Base-by-base conservation (phyloP, 2,888 invertebrate species). In the Calephelis perditalis region DNA sequence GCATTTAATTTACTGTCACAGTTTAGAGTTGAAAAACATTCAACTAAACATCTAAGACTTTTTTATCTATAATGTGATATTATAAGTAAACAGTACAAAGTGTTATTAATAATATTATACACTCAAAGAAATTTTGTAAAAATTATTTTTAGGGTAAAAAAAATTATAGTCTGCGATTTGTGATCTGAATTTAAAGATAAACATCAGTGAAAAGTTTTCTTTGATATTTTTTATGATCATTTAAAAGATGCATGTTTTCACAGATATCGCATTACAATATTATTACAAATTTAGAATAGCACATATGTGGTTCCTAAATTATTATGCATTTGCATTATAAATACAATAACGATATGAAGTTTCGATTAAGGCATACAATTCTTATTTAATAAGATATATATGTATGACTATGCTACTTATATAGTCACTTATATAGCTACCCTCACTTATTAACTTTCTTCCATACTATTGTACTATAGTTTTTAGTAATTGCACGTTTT, bases 301-400 rank as follows among this genome's bases (percentile, higher is more conserved):
- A 10, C 26, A 52, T 52, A 52, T 26, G 49, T 52, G 49, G 65
- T 67, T 65, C 68, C 60, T 66, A 67, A 67, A 63, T 67, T 66
- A 59, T 63, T 64, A 67, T 56, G 61, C 70, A 75, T 73, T 84
- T 84, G 84, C 79, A 85, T 86, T 83, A 82, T 71, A 59, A 86
- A 86, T 84, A 86, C 85, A 86, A 86, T 86, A 87, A 89, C 86
- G 89, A 88, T 89, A 90, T 88, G 89, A 85, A 71, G 74, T 83
- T 84, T 79, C 79, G 76, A 77, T 77, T 87, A 90, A 90, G 89
- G 89, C 89, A 87, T 88, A 86, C 76, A 72, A 74, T 84, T 90
- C 88, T 88, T 88, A 89, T 90, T 86, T 77, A 12, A 89, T 89
- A 89, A 88, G 89, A 89, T 80, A 76, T 72, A 63, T 62, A 60